Conservation (phyloP, 2,113 vertebrate species). For the Passer domesticus region DNA sequence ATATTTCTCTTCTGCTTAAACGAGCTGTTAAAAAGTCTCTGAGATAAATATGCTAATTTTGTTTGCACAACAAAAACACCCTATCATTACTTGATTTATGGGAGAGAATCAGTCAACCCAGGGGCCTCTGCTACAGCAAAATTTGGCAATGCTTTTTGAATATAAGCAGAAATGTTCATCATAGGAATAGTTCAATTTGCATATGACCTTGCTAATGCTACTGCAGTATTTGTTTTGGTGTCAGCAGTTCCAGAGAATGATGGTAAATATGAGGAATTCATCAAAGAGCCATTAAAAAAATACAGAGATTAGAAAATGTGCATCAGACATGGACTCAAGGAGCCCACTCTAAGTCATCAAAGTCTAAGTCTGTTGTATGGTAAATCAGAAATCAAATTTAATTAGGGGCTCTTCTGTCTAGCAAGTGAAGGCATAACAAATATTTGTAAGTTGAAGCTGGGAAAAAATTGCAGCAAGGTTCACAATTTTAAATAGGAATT, state of each 20-base stretch:
- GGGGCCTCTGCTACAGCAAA: background rate
- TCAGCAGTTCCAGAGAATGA: background rate
- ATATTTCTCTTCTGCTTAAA: conserved; percentile 7
- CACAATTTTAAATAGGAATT: background rate
- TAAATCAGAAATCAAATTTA: background rate
- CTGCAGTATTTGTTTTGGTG: background rate
- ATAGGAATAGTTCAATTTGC: background rate
- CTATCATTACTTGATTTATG: background rate
- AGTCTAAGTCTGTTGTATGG: background rate
- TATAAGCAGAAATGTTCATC: background rate
- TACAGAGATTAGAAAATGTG: background rate
- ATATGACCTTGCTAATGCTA: conserved; percentile 12
- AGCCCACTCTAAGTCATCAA: background rate
- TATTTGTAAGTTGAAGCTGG: background rate
- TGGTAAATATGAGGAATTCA: background rate
- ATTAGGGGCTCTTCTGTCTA: background rate
- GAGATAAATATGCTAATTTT: background rate
- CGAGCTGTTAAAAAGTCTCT: background rate
- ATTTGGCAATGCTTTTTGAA: background rate
- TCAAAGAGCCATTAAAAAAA: conserved; percentile 4
- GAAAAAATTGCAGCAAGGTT: background rate
- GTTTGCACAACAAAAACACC: background rate
- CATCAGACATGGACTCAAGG: background rate
- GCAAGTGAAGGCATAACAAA: background rate
- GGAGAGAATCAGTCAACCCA: background rate